Evolutionary conservation across 1,140 invertebrate species (phyloP), one percentile per base, ranked within the genome.

Genomic region (Plectrocnemia conspersa): DNA sequence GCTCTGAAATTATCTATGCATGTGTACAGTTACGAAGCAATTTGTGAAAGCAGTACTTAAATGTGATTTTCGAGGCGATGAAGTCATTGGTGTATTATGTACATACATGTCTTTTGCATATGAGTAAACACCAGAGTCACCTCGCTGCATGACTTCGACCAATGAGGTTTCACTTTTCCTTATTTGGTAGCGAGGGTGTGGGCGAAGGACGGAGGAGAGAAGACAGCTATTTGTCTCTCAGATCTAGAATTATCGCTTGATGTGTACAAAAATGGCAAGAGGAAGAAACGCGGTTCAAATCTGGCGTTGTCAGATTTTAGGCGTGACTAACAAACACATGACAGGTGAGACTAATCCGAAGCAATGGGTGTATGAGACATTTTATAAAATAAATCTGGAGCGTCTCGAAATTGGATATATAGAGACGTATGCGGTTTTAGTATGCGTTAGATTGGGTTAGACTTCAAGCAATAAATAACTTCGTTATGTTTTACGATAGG

Each of bases 91-190:
- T 10, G 10, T 16, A 16, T 38, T 15, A 15, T 38, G 11, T 5
- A 38, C 13, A 13, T 38, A 16, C 35, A 38, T 16, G 10, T 13
- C 6, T 10, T 38, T 38, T 38, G 35, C 35, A 38, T 38, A 15
- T 15, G 18, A 9, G 18, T 38, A 38, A 38, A 29, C 27, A 5
- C 11, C n/a, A n/a, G 42, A 45, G 22, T 45, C 47, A 21, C 32
- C 47, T 38, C 47, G 18, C 7, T 35, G 44, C 21, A 50, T 50
- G 47, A 50, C 33, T 50, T 24, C 33, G 25, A 50, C 47, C 47
- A 50, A 50, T 50, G 32, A 29, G 11, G 40, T 24, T 33, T 38
- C 32, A 22, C 47, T 5, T 50, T 6, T 38, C 47, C 47, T 33
- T 50, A 33, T 50, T 38, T 38, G 47, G 33, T 11, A 40, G 10